Conservation (phyloP, 2,113 vertebrate species). For the Cyanoramphus novaezelandiae region DNA sequence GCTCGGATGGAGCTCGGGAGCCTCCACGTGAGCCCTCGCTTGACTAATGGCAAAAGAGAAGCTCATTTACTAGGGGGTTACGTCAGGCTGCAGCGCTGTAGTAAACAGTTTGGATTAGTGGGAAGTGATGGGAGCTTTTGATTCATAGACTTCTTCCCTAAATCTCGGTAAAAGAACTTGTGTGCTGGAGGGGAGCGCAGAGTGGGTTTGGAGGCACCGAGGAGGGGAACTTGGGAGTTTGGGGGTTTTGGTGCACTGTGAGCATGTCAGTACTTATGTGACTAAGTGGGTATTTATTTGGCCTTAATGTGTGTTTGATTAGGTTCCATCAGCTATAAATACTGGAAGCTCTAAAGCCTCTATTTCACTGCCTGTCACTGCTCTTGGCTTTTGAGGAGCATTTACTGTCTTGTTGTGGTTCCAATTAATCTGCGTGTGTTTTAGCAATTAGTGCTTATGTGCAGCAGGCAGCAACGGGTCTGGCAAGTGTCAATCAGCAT, state of each 20-base stretch:
- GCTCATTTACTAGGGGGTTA: neutral
- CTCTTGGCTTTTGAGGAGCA: conserved; percentile 54
- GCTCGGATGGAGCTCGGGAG: neutral
- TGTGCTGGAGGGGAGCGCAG: neutral
- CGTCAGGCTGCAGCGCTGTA: neutral
- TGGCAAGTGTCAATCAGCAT: conserved; percentile 45
- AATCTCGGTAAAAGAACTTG: neutral
- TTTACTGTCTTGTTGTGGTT: conserved; percentile 46
- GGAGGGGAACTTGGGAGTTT: neutral
- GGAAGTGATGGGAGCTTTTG: neutral
- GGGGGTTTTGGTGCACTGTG: neutral
- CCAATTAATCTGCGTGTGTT: conserved; percentile 50
- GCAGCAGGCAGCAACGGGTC: neutral
- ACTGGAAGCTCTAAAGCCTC: conserved; percentile 4
- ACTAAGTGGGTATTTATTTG: conserved; percentile 54
- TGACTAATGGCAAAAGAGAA: neutral
- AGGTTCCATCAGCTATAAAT: conserved; percentile 53
- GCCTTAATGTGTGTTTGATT: conserved; percentile 49
- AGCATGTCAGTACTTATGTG: neutral
- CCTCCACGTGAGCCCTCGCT: neutral
- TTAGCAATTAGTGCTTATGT: conserved; percentile 44
- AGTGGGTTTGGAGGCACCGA: neutral
- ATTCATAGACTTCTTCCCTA: neutral
- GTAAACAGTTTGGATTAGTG: conserved; percentile 38
- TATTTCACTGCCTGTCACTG: conserved; percentile 2